phyloP scores from a whole-genome alignment of 2,888 invertebrate species.

The Maniola hyperantus region DNA sequence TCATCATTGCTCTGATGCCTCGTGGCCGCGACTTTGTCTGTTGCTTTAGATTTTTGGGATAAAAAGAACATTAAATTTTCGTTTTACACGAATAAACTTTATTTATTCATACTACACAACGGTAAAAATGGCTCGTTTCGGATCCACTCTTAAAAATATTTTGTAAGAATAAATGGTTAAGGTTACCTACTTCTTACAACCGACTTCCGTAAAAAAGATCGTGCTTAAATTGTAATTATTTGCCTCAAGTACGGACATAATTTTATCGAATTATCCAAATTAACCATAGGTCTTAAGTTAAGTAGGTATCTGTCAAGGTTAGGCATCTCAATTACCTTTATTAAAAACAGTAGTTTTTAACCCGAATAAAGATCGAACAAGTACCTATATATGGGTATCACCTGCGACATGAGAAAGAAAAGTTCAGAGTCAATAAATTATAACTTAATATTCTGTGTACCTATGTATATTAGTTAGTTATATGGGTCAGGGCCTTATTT shows the following conservation, averaged over 20 bases:
- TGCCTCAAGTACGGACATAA: background rate
- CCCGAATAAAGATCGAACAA: background rate
- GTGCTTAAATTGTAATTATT: background rate
- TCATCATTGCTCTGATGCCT: too few relatives aligned
- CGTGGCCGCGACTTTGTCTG: too few relatives aligned
- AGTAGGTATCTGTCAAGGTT: background rate
- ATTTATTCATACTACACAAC: too few relatives aligned
- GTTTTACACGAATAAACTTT: too few relatives aligned
- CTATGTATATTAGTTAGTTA: background rate
- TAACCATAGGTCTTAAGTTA: background rate
- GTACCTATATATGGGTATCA: background rate
- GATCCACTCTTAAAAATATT: too few relatives aligned
- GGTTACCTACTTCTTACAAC: too few relatives aligned
- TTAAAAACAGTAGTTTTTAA: background rate
- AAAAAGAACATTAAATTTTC: too few relatives aligned
- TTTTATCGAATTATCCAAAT: slow-evolving; percentile 12
- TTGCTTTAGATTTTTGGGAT: too few relatives aligned
- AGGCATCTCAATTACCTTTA: background rate
- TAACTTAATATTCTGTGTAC: background rate
- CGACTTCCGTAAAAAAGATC: background rate
- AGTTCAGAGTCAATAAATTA: background rate
- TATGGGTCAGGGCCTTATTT: background rate
- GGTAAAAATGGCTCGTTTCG: too few relatives aligned
- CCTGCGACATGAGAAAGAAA: background rate
- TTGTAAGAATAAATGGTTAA: too few relatives aligned